phyloP scores from a whole-genome alignment of 2,888 invertebrate species.

The Ceratothoa steindachneri region DNA sequence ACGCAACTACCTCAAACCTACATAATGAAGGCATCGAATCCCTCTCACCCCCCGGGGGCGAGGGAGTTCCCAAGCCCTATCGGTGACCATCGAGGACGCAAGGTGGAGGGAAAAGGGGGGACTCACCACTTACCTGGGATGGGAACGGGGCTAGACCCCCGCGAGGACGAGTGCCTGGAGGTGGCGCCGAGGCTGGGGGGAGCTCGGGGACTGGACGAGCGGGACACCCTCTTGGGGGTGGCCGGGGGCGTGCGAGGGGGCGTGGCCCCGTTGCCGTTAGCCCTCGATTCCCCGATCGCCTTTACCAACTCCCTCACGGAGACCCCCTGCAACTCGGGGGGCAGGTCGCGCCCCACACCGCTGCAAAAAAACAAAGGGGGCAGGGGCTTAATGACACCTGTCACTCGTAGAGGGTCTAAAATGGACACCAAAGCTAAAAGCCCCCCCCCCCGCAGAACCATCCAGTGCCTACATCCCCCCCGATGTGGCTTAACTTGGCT shows the following conservation, averaged over 20 bases:
- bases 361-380: too few species aligned
- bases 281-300: constrained; percentile 68
- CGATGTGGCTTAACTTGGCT: too few species aligned
- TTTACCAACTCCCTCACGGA: constrained; percentile 71
- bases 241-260: constrained; percentile 64
- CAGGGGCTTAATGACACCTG: too few species aligned
- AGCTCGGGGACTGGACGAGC: constrained; percentile 45
- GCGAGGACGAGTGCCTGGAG: constrained; percentile 10
- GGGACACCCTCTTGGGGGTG: constrained; percentile 43
- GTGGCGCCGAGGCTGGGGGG: not conserved
- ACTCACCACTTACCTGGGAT: constrained; percentile 44
- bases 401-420: too few species aligned
- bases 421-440: too few species aligned
- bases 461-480: too few species aligned
- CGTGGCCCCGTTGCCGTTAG: constrained; percentile 73
- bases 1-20: too few species aligned
- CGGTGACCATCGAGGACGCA: too few species aligned
- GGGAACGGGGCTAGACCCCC: constrained; percentile 49
- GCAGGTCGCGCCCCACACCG: constrained; percentile 32
- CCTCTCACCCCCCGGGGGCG: too few species aligned
- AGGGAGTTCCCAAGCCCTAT: too few species aligned
- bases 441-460: too few species aligned
- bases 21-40: too few species aligned
- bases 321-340: constrained; percentile 58
- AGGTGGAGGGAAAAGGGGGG: not conserved